Conservation (phyloP, 2,113 vertebrate species). For the Tympanuchus pallidicinctus region DNA sequence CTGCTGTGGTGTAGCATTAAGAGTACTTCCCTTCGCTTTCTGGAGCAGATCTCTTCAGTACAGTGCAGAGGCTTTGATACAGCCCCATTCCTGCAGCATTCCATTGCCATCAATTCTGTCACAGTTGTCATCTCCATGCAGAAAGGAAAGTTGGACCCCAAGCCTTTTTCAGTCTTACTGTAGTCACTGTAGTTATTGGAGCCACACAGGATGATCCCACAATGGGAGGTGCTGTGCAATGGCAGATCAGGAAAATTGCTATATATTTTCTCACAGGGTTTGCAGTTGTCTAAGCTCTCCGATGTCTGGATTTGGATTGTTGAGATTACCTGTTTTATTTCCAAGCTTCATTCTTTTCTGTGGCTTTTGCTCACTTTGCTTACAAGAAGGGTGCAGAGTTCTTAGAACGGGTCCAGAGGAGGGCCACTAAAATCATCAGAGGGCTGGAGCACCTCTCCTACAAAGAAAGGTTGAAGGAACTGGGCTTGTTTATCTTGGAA, state of each 20-base stretch:
- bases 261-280: neutral
- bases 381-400: too few relatives aligned
- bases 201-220: neutral
- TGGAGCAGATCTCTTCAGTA: neutral
- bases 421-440: too few relatives aligned
- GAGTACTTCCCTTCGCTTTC: neutral
- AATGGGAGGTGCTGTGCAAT: neutral
- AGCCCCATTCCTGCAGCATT: neutral
- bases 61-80: neutral
- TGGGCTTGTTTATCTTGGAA: too few relatives aligned
- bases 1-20: neutral
- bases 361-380: neutral
- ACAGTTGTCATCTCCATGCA: neutral
- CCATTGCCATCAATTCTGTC: fast-evolving
- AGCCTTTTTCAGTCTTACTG: neutral
- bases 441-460: too few relatives aligned
- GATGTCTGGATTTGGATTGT: neutral
- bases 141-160: neutral
- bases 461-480: too few relatives aligned
- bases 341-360: neutral
- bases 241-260: neutral
- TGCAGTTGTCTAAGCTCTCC: neutral
- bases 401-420: too few relatives aligned
- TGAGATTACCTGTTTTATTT: neutral
- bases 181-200: neutral